These are phyloP conservation scores for Ischnura elegans DNA, from an alignment of 2,888 invertebrate genomes.

Conservation along the genomic window DNA sequence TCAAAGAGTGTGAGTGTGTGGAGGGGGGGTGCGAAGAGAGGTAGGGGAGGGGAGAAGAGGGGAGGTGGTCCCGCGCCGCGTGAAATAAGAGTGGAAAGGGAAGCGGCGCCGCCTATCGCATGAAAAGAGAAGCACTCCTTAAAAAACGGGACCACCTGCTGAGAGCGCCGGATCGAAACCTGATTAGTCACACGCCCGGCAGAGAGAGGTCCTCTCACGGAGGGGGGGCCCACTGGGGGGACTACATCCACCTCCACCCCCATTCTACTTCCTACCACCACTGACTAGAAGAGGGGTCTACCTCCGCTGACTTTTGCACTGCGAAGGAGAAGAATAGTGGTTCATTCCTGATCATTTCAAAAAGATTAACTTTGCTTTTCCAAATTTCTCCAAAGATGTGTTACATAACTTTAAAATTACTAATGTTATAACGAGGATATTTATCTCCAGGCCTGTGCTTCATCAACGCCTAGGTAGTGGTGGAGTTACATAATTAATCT, in stretches of 20 bases:
- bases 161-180: conserved; percentile 63
- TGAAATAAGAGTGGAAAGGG: neutral
- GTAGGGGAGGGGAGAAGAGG: neutral
- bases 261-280: neutral
- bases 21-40: neutral
- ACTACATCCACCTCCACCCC: neutral
- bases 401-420: too few relatives aligned
- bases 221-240: neutral
- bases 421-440: too few relatives aligned
- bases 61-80: neutral
- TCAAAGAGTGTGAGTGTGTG: neutral
- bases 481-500: too few relatives aligned
- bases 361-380: too few relatives aligned
- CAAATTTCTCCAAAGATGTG: too few relatives aligned
- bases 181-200: conserved; percentile 53
- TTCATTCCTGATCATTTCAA: too few relatives aligned
- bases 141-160: conserved; percentile 52
- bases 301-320: too few relatives aligned
- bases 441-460: too few relatives aligned
- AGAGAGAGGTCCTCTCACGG: neutral
- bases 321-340: too few relatives aligned
- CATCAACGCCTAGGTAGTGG: too few relatives aligned
- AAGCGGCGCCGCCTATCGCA: neutral
- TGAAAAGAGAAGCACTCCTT: neutral
- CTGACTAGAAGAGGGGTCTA: too few relatives aligned